A percentile compares a stretch with the other conserved stretches of the same genome.
Conservation (phyloP, 2,888 invertebrate genomes). For the Ditylenchus weischeri region DNA sequence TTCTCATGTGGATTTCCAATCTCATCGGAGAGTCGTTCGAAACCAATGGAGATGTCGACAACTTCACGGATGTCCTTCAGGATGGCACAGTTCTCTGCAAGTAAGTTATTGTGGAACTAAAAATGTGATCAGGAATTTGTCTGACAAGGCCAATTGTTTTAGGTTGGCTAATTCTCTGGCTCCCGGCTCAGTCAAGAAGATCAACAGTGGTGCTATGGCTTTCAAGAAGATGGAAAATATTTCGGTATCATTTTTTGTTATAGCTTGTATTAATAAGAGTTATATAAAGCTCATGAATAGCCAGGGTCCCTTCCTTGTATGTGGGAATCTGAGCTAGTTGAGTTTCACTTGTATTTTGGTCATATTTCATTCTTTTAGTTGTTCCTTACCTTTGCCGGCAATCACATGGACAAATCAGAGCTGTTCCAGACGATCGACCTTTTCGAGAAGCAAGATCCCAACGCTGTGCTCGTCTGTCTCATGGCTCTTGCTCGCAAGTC, state of each 20-base stretch:
- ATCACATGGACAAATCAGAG: conserved; percentile 72
- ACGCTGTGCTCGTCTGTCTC: conserved; percentile 89
- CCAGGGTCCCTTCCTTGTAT: neutral
- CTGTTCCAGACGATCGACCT: conserved; percentile 95
- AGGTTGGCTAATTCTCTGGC: conserved; percentile 83
- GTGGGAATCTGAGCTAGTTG: neutral
- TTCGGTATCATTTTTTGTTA: conserved; percentile 81
- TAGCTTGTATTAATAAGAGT: conserved; percentile 60
- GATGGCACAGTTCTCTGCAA: conserved; percentile 87
- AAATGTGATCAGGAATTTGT: neutral
- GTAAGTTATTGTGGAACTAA: conserved; percentile 63
- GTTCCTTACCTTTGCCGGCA: conserved; percentile 4
- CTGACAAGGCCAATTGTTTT: conserved; percentile 17
- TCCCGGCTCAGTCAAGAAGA: conserved; percentile 77
- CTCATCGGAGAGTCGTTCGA: conserved; percentile 76
- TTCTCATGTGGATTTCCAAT: conserved; percentile 82
- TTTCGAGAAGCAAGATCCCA: conserved; percentile 83
- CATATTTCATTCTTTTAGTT: neutral
- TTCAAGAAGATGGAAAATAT: conserved; percentile 99
- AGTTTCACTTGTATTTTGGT: neutral
- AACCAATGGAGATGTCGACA: conserved; percentile 84
- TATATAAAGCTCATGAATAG: too few species aligned
- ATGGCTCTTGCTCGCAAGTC: conserved; percentile 87
- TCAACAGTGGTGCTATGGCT: conserved; percentile 89
- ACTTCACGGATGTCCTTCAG: conserved; percentile 81